Percentiles rank a stretch among this genome's conserved stretches.
Evolutionary conservation across 2,888 invertebrate genomes (phyloP).

Genomic region (Spodoptera littoralis): DNA sequence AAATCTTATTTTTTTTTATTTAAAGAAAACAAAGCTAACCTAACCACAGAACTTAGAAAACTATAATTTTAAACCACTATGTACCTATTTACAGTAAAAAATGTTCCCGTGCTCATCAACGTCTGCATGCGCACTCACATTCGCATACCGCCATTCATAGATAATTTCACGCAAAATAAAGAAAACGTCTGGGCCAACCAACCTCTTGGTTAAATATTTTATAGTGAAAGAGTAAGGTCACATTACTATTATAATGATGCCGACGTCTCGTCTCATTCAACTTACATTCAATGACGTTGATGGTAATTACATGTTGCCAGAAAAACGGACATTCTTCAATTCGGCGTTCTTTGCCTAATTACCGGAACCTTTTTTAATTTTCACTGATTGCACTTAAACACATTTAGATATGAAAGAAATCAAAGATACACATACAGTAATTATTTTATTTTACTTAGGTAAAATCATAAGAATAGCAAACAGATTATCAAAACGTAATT

Average conservation of each 20-base stretch:
- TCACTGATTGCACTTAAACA: too few species aligned
- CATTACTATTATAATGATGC: slow-evolving; percentile 2
- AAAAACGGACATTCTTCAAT: slow-evolving; percentile 9
- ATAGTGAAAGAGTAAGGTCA: slow-evolving; percentile 18
- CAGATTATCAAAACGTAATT: too few species aligned
- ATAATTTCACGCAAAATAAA: slow-evolving; percentile 3
- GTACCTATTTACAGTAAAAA: not conserved
- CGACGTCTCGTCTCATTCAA: slow-evolving; percentile 18
- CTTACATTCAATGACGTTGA: slow-evolving; percentile 29
- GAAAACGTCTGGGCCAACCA: not conserved
- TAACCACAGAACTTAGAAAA: too few species aligned
- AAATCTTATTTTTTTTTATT: too few species aligned
- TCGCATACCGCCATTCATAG: not conserved
- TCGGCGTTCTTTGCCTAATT: too few species aligned
- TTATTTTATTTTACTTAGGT: too few species aligned
- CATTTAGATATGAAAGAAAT: too few species aligned
- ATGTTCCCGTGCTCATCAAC: not conserved
- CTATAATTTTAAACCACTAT: too few species aligned
- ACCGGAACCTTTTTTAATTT: too few species aligned
- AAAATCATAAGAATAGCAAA: too few species aligned
- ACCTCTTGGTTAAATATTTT: slow-evolving; percentile 8
- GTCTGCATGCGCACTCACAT: not conserved
- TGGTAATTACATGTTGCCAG: slow-evolving; percentile 27
- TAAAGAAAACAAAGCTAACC: too few species aligned
- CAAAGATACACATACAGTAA: too few species aligned